Percentiles rank a stretch among this genome's conserved stretches.
Conservation (phyloP, 2,113 vertebrate species). For the Hyperoodon ampullatus region DNA sequence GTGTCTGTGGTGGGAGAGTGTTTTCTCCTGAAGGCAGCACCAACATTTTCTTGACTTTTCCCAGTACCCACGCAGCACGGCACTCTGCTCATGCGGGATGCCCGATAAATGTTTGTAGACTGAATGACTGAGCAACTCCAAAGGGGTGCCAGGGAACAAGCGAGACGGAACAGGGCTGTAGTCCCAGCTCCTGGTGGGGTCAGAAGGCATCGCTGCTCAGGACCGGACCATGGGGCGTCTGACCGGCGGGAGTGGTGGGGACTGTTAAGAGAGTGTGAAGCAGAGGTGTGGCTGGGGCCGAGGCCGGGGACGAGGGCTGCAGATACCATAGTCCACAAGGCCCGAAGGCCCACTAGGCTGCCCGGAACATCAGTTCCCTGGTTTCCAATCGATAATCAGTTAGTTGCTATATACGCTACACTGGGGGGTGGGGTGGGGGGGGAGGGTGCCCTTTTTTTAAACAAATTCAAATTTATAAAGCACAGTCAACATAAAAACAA, state of each 20-base stretch:
- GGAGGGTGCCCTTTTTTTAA: background rate
- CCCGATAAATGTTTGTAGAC: background rate
- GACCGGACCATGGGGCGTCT: background rate
- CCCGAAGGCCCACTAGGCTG: background rate
- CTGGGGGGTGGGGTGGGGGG: too few relatives aligned
- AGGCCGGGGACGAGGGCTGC: background rate
- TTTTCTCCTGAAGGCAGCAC: background rate
- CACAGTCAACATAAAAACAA: background rate
- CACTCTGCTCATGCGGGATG: background rate
- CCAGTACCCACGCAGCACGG: background rate
- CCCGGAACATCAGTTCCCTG: background rate
- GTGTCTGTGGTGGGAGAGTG: background rate
- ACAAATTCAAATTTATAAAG: background rate
- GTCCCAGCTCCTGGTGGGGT: accelerated
- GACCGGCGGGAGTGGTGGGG: background rate
- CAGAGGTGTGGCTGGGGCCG: background rate
- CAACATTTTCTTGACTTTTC: background rate
- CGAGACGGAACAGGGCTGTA: background rate
- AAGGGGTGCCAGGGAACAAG: background rate
- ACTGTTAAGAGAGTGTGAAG: background rate
- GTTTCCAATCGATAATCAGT: background rate
- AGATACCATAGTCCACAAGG: background rate
- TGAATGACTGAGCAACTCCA: background rate
- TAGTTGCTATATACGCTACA: background rate
- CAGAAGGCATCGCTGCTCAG: background rate